Percentiles rank a stretch among this genome's conserved stretches.
Evolutionary conservation across 2,797 vertebrate genomes (phyloP).

Genomic region (Cynopterus sphinx): DNA sequence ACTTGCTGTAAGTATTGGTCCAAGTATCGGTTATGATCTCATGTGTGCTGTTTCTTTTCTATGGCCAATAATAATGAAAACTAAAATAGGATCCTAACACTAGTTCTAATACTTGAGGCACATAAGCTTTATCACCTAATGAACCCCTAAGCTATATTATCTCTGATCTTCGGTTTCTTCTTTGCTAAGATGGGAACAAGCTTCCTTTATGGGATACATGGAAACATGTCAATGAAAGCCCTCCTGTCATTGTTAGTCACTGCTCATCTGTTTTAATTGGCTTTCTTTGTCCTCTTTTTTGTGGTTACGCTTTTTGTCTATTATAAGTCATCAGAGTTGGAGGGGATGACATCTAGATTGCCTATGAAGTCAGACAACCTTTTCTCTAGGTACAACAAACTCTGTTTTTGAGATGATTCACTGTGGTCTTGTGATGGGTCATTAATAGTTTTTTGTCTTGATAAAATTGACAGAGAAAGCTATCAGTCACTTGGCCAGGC

Average conservation of each 20-base stretch:
- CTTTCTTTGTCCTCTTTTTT: background rate
- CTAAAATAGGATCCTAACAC: background rate
- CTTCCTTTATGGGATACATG: background rate
- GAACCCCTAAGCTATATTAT: background rate
- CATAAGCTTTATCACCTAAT: background rate
- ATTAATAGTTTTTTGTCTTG: background rate
- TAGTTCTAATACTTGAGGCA: background rate
- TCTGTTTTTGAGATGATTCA: background rate
- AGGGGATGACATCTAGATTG: background rate
- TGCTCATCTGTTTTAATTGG: background rate
- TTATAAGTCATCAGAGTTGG: background rate
- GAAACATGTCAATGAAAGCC: background rate
- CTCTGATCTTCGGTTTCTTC: background rate
- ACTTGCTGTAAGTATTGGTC: constrained; percentile 54
- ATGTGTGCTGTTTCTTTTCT: background rate
- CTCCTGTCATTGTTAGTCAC: background rate
- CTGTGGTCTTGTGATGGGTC: background rate
- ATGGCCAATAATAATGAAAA: background rate
- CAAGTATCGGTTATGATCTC: background rate
- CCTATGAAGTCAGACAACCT: background rate
- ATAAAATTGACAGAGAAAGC: background rate
- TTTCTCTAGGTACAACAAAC: background rate
- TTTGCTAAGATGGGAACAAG: background rate
- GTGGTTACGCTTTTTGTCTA: background rate
- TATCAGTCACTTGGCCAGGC: background rate